Evolutionary conservation across 2,888 invertebrate genomes (phyloP).

Genomic region (Leucozona laternaria): DNA sequence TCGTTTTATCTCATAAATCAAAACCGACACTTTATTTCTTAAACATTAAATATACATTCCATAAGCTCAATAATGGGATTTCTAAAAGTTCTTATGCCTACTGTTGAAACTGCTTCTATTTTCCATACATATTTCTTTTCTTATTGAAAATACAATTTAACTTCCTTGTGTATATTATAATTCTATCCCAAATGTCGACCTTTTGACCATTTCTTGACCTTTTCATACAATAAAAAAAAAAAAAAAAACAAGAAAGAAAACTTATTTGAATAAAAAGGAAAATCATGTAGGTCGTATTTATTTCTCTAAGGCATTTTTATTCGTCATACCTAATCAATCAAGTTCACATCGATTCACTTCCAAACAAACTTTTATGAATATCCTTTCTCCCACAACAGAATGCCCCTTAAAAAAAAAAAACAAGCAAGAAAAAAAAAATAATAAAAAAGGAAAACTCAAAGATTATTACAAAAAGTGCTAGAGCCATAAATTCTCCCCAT

Average conservation of each 20-base stretch:
- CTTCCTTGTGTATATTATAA: not conserved
- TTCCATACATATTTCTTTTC: not conserved
- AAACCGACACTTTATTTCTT: not conserved
- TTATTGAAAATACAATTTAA: not conserved
- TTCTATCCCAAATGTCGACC: constrained; percentile 6
- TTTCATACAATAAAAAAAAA: not conserved
- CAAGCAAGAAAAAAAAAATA: not conserved
- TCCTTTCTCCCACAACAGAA: not conserved
- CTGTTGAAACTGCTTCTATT: no score
- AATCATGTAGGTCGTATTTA: constrained; percentile 19
- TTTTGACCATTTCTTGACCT: constrained; percentile 30
- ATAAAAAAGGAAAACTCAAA: not conserved
- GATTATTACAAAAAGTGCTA: constrained; percentile 41
- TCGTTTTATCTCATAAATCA: not conserved
- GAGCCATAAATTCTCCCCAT: constrained; percentile 42
- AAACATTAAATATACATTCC: not conserved
- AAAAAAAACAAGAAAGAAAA: not conserved
- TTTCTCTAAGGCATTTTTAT: constrained; percentile 15
- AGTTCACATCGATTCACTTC: constrained; percentile 30
- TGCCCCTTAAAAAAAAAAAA: not conserved
- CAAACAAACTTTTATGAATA: constrained; percentile 14
- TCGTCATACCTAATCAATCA: constrained; percentile 33
- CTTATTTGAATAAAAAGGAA: constrained; percentile 37
- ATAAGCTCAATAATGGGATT: not conserved
- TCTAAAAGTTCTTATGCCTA: not conserved